phyloP scores from a whole-genome alignment of 2,113 vertebrate genomes.

The Jaculus jaculus region DNA sequence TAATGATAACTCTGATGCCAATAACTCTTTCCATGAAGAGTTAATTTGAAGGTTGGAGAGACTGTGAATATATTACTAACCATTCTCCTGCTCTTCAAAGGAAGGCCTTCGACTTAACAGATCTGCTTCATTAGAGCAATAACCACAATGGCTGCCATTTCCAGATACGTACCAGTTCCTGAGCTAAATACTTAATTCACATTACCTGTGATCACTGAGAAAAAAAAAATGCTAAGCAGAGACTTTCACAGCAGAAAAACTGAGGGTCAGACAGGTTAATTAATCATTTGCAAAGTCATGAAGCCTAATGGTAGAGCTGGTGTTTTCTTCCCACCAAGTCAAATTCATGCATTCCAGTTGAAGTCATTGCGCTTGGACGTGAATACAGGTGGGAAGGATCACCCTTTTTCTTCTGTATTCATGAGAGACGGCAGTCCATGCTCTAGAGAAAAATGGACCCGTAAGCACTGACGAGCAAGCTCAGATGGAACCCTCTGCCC shows the following conservation, averaged over 20 bases:
- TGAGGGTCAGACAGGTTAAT: background rate
- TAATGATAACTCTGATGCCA: background rate
- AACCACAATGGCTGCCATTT: background rate
- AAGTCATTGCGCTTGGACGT: background rate
- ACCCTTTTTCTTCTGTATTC: slow-evolving; percentile 8
- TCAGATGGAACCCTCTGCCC: background rate
- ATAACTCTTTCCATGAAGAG: background rate
- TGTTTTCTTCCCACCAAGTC: background rate
- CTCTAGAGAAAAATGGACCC: slow-evolving; percentile 7
- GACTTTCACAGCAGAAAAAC: background rate
- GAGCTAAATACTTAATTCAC: background rate
- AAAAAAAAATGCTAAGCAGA: background rate
- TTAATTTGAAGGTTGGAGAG: background rate
- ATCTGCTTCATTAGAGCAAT: background rate
- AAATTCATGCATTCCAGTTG: background rate
- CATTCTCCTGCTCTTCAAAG: background rate
- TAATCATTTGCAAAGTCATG: background rate
- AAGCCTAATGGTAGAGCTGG: background rate
- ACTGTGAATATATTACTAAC: slow-evolving; percentile 2
- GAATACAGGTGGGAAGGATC: background rate
- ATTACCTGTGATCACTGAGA: background rate
- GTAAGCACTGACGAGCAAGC: background rate
- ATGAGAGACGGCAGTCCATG: background rate
- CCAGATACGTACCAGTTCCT: background rate
- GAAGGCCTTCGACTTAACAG: background rate